Evolutionary conservation across 2,113 vertebrate genomes (phyloP), one percentile per base, ranked within the genome.

Genomic region (Chrysemys picta): DNA sequence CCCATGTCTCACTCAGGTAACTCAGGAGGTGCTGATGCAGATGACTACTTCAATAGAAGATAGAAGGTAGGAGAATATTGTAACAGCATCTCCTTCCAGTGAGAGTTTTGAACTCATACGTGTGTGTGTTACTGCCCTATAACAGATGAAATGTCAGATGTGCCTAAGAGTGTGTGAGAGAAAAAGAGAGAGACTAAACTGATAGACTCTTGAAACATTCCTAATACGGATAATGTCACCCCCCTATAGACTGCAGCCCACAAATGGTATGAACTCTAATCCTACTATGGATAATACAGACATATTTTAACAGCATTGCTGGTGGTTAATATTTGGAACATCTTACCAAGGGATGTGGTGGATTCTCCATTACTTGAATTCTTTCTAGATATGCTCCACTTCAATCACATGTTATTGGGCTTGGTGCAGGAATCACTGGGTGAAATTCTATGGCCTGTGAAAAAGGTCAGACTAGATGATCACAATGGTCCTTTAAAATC

Each of bases 11-110:
- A 78, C 75, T 8, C 42, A 7, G 92, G 52, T 53, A 21, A 0
- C 0, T 8, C 0, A 4, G 59, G 22, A 5, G 29, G 24, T 16
- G 0, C 4, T 11, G 38, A 81, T 17, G 16, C 62, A 3, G 4
- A 24, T 0, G 9, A 8, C 7, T 3, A 52, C 80, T 21, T 3
- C 4, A 3, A 76, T 11, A 25, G 21, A 75, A 42, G n/a, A 75
- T 42, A 25, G 42, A 27, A 76, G 42, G 42, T 72, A 38, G 35
- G 65, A 72, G 31, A 62, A n/a, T n/a, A 75, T 47, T 78, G 14
- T 78, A 45, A 25, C 75, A 78, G 45, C 25, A 78, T 78, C 25
- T 12, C 10, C 25, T 78, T 78, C 21, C 13, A 78, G 6, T 47
- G 25, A 78, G 42, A 47, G 25, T 72, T 72, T 72, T 10, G n/a